These are phyloP conservation scores for Pissodes strobi DNA, from an alignment of 1,140 invertebrate species.

Conservation along the genomic window DNA sequence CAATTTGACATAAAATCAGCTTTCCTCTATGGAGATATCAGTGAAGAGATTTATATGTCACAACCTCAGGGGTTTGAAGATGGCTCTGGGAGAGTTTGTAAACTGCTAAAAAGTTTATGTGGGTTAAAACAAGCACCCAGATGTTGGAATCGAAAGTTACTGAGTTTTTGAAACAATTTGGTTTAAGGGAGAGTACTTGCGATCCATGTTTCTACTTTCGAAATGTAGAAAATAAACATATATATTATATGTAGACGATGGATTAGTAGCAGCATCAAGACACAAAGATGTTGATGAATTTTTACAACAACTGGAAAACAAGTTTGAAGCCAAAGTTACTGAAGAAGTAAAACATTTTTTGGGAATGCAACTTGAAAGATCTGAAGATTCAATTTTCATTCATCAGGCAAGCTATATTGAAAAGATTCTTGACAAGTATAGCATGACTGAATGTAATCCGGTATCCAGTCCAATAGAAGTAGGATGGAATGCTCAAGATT, in stretches of 20 bases:
- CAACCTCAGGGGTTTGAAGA: slow-evolving; percentile 50
- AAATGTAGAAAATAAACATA: slow-evolving; percentile 10
- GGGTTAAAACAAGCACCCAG: slow-evolving; percentile 56
- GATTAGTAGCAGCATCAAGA: slow-evolving; percentile 45
- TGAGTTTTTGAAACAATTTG: slow-evolving; percentile 46
- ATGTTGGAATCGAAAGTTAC: too few relatives aligned
- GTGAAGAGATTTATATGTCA: slow-evolving; percentile 56
- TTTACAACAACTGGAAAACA: slow-evolving; percentile 27
- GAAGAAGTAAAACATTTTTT: not conserved
- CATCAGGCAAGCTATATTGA: slow-evolving; percentile 15
- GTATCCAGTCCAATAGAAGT: slow-evolving; percentile 52
- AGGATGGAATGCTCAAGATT: slow-evolving; percentile 50
- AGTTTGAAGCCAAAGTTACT: slow-evolving; percentile 9
- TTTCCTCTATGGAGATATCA: slow-evolving; percentile 55
- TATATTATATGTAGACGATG: slow-evolving; percentile 42
- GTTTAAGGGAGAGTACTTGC: slow-evolving; percentile 47
- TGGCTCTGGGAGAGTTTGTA: slow-evolving; percentile 47
- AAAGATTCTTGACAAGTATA: not conserved
- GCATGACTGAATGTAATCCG: slow-evolving; percentile 10
- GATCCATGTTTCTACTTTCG: slow-evolving; percentile 32
- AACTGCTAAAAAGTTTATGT: slow-evolving; percentile 54
- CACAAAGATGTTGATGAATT: slow-evolving; percentile 41
- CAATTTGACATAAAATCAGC: slow-evolving; percentile 59
- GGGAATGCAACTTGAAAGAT: not conserved
- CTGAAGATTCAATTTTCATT: not conserved